A percentile compares a stretch with the other conserved stretches of the same genome.
Conservation (phyloP, 2,113 vertebrate species). For the Grus americana region DNA sequence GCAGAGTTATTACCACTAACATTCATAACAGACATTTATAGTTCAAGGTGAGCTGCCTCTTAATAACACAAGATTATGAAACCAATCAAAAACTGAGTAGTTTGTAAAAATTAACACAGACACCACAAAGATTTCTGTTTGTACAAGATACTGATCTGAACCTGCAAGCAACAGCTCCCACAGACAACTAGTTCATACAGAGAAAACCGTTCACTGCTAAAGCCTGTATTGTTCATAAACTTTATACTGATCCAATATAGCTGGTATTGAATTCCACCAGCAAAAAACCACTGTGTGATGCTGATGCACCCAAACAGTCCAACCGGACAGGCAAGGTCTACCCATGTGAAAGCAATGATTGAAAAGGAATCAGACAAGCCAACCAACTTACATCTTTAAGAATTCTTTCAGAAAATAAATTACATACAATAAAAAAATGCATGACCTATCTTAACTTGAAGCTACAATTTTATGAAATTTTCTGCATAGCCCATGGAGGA, state of each 20-base stretch:
- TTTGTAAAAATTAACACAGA: background rate
- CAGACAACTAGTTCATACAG: background rate
- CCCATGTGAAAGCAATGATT: background rate
- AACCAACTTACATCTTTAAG: background rate
- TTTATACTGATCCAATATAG: constrained; percentile 15
- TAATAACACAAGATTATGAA: background rate
- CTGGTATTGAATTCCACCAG: background rate
- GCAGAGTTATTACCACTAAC: background rate
- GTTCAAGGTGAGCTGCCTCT: constrained; percentile 3
- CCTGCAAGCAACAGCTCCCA: background rate
- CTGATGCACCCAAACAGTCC: background rate
- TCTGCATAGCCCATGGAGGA: background rate
- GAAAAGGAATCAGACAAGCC: background rate
- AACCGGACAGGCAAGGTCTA: background rate
- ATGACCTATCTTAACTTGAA: background rate
- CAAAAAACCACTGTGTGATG: background rate
- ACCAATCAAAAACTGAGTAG: background rate
- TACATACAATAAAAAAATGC: background rate
- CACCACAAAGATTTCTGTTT: background rate
- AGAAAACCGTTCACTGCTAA: background rate
- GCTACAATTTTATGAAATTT: background rate
- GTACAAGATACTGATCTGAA: background rate
- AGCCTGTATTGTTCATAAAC: background rate
- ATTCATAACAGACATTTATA: background rate
- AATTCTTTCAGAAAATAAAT: background rate